Evolutionary conservation across 2,888 invertebrate species (phyloP).

Genomic region (Cerastis leucographa): DNA sequence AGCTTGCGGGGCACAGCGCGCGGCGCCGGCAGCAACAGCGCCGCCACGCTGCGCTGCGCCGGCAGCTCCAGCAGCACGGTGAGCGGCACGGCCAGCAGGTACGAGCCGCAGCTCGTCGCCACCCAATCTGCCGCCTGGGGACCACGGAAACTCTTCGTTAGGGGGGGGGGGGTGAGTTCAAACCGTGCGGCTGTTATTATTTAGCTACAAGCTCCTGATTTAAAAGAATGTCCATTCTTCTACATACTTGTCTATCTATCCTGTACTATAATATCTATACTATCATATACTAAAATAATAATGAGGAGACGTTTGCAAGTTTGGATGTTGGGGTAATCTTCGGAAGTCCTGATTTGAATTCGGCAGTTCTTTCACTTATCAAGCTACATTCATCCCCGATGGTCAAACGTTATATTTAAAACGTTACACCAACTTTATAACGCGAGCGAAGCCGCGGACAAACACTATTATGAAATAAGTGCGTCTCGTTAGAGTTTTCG

Average conservation of each 20-base stretch:
- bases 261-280: neutral
- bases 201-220: neutral
- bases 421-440: neutral
- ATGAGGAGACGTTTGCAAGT: neutral
- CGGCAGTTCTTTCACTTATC: neutral
- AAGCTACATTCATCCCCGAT: neutral
- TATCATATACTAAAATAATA: neutral
- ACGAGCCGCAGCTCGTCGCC: slow-evolving; percentile 60
- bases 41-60: slow-evolving; percentile 64
- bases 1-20: slow-evolving; percentile 23
- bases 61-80: slow-evolving; percentile 75
- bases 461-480: neutral
- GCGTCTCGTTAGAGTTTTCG: neutral
- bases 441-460: neutral
- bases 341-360: neutral
- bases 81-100: slow-evolving; percentile 69
- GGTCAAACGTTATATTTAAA: neutral
- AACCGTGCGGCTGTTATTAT: neutral
- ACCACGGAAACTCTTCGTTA: neutral
- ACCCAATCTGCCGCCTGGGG: slow-evolving; percentile 62
- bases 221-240: neutral
- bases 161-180: neutral
- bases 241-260: neutral
- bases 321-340: neutral
- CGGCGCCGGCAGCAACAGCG: slow-evolving; percentile 15